These are phyloP conservation scores for Trachymyrmex septentrionalis DNA, from an alignment of 1,140 invertebrate species.

Conservation along the genomic window DNA sequence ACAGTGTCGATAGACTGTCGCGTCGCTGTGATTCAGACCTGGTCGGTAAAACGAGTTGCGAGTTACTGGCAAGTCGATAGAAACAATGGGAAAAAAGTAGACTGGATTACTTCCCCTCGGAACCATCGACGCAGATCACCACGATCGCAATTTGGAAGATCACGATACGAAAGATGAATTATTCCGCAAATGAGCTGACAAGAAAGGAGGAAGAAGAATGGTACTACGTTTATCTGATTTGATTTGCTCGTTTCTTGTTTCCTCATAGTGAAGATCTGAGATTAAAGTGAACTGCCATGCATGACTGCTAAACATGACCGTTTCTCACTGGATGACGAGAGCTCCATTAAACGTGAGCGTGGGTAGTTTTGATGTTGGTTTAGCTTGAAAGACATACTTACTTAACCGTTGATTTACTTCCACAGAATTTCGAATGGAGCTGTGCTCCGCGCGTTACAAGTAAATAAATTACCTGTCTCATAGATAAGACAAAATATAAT, in stretches of 20 bases:
- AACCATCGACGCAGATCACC: conserved; percentile 6
- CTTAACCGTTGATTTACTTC: conserved; percentile 55
- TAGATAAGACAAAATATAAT: conserved; percentile 48
- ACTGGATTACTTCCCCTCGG: not conserved
- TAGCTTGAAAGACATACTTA: conserved; percentile 40
- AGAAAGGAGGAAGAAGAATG: conserved; percentile 11
- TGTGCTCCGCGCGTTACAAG: not conserved
- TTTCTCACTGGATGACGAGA: not conserved
- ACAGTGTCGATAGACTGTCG: not conserved
- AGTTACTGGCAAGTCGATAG: not conserved
- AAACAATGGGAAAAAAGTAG: not conserved
- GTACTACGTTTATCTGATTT: not conserved
- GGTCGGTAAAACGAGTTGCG: conserved; percentile 6
- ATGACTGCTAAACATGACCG: not conserved
- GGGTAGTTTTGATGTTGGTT: conserved; percentile 26
- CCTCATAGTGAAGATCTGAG: not conserved
- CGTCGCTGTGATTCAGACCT: conserved; percentile 6
- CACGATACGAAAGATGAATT: conserved; percentile 10
- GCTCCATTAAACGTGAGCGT: conserved; percentile 2
- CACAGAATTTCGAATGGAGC: conserved; percentile 27
- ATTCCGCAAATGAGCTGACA: conserved; percentile 1
- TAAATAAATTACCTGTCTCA: conserved; percentile 48
- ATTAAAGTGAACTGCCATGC: not conserved
- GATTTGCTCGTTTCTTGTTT: conserved; percentile 10
- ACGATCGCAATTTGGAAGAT: conserved; percentile 6